phyloP scores from a whole-genome alignment of 2,888 invertebrate species.

The Malthinus flaveolus region DNA sequence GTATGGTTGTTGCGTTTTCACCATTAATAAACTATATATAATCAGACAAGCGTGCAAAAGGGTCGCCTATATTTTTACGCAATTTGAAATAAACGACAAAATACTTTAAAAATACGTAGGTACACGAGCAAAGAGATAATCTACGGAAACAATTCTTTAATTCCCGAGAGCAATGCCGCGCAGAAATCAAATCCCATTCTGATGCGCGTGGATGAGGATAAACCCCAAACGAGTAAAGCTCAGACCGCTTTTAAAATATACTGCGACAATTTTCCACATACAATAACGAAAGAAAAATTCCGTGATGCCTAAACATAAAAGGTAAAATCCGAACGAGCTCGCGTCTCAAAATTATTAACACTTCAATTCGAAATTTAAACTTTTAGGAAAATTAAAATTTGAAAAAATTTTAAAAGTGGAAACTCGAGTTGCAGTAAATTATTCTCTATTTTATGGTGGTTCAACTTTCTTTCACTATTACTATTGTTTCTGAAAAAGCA shows the following conservation, averaged over 20 bases:
- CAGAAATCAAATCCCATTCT: slow-evolving; percentile 46
- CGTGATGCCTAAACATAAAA: neutral
- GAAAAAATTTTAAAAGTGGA: neutral
- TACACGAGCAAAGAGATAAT: slow-evolving; percentile 47
- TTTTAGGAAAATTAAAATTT: neutral
- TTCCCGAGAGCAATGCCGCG: slow-evolving; percentile 37
- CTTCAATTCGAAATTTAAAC: slow-evolving; percentile 1
- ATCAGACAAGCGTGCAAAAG: slow-evolving; percentile 21
- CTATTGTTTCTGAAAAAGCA: slow-evolving; percentile 26
- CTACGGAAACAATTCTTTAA: slow-evolving; percentile 52
- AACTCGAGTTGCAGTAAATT: neutral
- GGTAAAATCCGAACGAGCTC: neutral
- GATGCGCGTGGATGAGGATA: slow-evolving; percentile 48
- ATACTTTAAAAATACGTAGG: slow-evolving; percentile 44
- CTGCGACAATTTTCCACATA: slow-evolving; percentile 54
- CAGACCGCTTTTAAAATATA: slow-evolving; percentile 49
- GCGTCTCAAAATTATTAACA: neutral
- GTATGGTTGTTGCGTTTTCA: slow-evolving; percentile 5
- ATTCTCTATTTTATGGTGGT: slow-evolving; percentile 1
- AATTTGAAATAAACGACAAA: slow-evolving; percentile 40
- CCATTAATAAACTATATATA: slow-evolving; percentile 13
- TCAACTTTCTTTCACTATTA: slow-evolving; percentile 5
- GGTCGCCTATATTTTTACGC: slow-evolving; percentile 23
- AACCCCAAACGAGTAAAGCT: slow-evolving; percentile 37
- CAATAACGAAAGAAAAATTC: slow-evolving; percentile 41